These are phyloP conservation scores for Agrotis puta DNA, from an alignment of 2,888 invertebrate genomes.

Conservation along the genomic window DNA sequence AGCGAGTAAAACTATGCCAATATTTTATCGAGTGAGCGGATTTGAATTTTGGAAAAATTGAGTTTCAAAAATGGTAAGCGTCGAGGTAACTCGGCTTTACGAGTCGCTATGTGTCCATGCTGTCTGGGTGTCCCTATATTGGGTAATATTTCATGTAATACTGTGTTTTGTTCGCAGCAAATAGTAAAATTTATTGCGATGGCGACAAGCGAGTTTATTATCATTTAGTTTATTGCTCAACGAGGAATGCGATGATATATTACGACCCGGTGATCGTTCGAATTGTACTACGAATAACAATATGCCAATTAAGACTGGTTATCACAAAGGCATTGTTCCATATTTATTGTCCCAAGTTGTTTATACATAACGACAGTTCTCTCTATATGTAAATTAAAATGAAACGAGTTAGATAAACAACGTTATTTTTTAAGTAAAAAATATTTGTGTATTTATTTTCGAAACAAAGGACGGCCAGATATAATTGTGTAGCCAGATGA, in stretches of 20 bases:
- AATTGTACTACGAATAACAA: slow-evolving; percentile 41
- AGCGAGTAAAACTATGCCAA: background rate
- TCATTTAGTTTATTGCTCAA: slow-evolving; percentile 68
- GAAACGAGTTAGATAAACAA: slow-evolving; percentile 8
- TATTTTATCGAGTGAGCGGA: background rate
- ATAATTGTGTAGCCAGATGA: slow-evolving; percentile 11
- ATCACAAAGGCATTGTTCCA: background rate
- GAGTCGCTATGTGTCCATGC: slow-evolving; percentile 57
- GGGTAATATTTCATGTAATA: slow-evolving; percentile 71
- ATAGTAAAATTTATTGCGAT: slow-evolving; percentile 69
- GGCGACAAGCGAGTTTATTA: slow-evolving; percentile 69
- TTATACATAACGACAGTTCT: slow-evolving; percentile 3
- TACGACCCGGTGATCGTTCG: slow-evolving; percentile 45
- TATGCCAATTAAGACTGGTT: slow-evolving; percentile 41
- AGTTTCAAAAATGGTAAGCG: slow-evolving; percentile 15
- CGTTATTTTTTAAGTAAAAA: slow-evolving; percentile 10
- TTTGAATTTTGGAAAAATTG: slow-evolving; percentile 17
- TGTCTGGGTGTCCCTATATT: slow-evolving; percentile 64
- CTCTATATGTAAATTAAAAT: slow-evolving; percentile 17
- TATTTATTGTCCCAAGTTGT: background rate
- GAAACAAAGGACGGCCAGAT: slow-evolving; percentile 1
- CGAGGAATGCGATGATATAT: slow-evolving; percentile 57
- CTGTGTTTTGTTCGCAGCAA: slow-evolving; percentile 69
- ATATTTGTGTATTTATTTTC: slow-evolving; percentile 9
- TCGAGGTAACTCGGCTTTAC: slow-evolving; percentile 46